Evolutionary conservation across 1,140 invertebrate genomes (phyloP).

Genomic region (Steinernema khuongi): DNA sequence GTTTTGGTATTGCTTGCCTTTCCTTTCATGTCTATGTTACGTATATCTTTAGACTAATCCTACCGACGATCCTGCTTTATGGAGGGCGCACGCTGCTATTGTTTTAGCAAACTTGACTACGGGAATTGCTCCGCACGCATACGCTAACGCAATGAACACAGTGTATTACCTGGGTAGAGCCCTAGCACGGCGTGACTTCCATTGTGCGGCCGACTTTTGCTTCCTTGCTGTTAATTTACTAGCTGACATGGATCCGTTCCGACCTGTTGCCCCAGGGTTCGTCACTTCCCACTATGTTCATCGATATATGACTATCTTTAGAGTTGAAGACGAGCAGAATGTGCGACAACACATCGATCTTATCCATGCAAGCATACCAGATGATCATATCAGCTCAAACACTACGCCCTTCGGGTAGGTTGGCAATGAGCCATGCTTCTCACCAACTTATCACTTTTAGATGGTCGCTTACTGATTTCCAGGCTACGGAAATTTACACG

Average conservation of each 20-base stretch:
- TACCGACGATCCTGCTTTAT: not conserved
- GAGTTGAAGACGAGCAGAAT: constrained; percentile 27
- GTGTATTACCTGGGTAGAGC: not conserved
- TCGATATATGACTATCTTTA: constrained; percentile 29
- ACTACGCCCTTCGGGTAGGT: not conserved
- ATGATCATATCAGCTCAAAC: not conserved
- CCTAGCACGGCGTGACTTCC: constrained; percentile 34
- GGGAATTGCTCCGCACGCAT: too few species aligned
- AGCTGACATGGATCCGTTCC: not conserved
- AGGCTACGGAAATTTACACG: not conserved
- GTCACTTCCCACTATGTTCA: too few species aligned
- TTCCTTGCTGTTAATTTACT: constrained; percentile 48
- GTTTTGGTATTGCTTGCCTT: constrained; percentile 27
- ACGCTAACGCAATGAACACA: not conserved
- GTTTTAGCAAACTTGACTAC: not conserved
- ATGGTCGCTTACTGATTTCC: not conserved
- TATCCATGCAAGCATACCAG: not conserved
- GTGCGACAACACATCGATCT: constrained; percentile 1
- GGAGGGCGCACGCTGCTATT: not conserved
- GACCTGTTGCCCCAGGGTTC: too few species aligned
- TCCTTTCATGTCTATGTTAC: not conserved
- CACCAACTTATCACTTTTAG: not conserved
- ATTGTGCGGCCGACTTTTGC: constrained; percentile 49
- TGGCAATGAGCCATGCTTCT: not conserved
- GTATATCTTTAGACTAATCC: not conserved